These are phyloP conservation scores for Parapristionchus giblindavisi DNA, from an alignment of 2,888 invertebrate species.

Conservation along the genomic window DNA sequence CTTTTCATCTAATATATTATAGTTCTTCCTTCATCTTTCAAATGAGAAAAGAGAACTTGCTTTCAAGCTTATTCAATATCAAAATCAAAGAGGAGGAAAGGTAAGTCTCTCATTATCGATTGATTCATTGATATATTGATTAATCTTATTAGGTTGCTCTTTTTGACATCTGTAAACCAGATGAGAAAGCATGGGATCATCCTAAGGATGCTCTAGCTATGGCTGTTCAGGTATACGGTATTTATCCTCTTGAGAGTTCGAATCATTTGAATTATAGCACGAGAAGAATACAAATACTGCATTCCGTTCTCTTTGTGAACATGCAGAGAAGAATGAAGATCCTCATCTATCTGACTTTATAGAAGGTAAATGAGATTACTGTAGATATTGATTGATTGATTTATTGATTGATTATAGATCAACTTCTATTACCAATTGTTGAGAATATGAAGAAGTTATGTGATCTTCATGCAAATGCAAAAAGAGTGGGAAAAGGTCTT, in stretches of 20 bases:
- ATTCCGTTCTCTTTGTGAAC: constrained; percentile 32
- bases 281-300: constrained; percentile 36
- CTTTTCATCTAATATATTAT: too few species aligned
- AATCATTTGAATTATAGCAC: neutral
- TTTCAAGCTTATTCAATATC: constrained; percentile 74
- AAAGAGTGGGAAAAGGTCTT: constrained; percentile 35
- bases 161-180: constrained; percentile 17
- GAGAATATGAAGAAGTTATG: constrained; percentile 28
- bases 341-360: constrained; percentile 39
- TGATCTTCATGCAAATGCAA: constrained; percentile 36
- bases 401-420: neutral
- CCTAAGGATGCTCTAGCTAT: constrained; percentile 28
- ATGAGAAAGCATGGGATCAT: constrained; percentile 17
- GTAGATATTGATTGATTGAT: neutral
- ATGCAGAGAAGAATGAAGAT: constrained; percentile 38
- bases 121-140: constrained; percentile 1
- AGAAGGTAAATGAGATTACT: constrained; percentile 13
- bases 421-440: constrained; percentile 35
- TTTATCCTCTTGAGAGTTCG: neutral
- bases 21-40: constrained; percentile 75
- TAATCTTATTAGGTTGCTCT: constrained; percentile 16
- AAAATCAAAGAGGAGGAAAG: constrained; percentile 37
- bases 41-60: constrained; percentile 84
- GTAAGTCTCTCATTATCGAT: constrained; percentile 22
- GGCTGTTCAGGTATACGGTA: constrained; percentile 23